A percentile compares a stretch with the other conserved stretches of the same genome.
Conservation (phyloP, 2,113 vertebrate genomes). For the Sarotherodon lohbergeri region DNA sequence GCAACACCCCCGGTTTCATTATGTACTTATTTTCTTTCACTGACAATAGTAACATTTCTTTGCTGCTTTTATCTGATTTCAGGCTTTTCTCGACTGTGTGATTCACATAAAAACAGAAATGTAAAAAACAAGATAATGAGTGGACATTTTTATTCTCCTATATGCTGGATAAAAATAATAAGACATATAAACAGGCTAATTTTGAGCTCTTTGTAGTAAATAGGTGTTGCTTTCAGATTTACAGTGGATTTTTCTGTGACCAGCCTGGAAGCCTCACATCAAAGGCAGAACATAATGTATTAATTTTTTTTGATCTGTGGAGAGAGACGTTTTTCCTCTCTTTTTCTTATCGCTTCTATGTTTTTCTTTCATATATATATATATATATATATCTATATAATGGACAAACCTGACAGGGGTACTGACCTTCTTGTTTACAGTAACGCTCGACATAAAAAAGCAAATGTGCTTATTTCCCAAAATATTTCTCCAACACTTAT, state of each 20-base stretch:
- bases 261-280: not conserved
- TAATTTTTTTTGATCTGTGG: not conserved
- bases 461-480: not conserved
- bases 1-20: not conserved
- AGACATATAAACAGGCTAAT: not conserved
- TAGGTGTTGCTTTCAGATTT: not conserved
- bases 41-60: not conserved
- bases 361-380: not conserved
- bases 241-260: not conserved
- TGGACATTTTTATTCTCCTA: not conserved
- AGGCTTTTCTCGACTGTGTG: not conserved
- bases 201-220: not conserved
- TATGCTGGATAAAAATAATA: not conserved
- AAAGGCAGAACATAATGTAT: not conserved
- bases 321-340: not conserved
- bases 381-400: not conserved
- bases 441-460: not conserved
- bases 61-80: not conserved
- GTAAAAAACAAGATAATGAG: not conserved
- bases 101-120: not conserved
- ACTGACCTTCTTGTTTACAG: not conserved
- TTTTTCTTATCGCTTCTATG: not conserved
- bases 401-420: not conserved
- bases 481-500: not conserved
- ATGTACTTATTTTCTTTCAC: not conserved